Evolutionary conservation across 2,113 vertebrate genomes (phyloP).

Genomic region (Solenodon paradoxus): DNA sequence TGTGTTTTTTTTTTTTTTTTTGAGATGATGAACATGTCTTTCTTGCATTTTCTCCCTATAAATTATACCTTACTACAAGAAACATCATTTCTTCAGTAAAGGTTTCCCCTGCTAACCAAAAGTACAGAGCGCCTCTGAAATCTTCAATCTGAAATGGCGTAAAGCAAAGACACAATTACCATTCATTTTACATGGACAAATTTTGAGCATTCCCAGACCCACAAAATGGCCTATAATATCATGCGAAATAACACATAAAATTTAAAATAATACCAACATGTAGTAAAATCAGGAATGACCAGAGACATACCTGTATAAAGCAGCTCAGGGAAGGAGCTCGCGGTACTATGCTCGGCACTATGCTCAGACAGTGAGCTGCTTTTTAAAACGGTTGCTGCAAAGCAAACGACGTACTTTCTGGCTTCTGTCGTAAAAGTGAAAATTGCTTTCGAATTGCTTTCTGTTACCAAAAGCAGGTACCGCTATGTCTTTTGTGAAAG

Average conservation of each 20-base stretch:
- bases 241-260: not conserved
- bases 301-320: not conserved
- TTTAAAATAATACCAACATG: not conserved
- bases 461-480: not conserved
- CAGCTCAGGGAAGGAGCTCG: not conserved
- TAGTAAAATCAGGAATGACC: not conserved
- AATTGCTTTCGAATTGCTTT: not conserved
- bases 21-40: constrained; percentile 3
- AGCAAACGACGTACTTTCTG: not conserved
- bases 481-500: not conserved
- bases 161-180: not conserved
- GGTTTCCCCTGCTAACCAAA: not conserved
- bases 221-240: not conserved
- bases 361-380: not conserved
- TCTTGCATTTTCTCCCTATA: constrained; percentile 12
- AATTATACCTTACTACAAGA: constrained; percentile 11
- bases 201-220: not conserved
- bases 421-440: not conserved
- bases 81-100: not conserved
- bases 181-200: not conserved
- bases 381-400: not conserved
- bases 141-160: not conserved
- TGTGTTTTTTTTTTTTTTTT: constrained; percentile 35
- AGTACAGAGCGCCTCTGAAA: not conserved
- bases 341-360: not conserved